Evolutionary conservation across 2,113 vertebrate genomes (phyloP), one percentile per base, ranked within the genome.

Genomic region (Serinus canaria): DNA sequence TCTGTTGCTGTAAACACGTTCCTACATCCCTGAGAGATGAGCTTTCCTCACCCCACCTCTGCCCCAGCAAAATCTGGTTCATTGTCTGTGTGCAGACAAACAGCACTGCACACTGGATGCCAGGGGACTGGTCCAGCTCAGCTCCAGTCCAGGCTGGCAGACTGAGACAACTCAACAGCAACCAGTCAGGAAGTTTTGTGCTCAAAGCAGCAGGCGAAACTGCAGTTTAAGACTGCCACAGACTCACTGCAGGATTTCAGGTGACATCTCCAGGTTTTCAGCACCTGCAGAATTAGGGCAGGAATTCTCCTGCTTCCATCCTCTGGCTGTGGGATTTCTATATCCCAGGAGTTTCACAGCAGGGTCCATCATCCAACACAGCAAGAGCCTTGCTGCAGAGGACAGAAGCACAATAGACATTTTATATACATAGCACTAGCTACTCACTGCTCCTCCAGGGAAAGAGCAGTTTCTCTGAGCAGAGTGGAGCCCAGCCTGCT

Each of bases 31-130:
- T 17, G 24, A 47, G 30, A 58, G 30, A 8, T 28, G n/a, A 37
- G 43, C 24, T 87, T 50, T 53, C 13, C 22, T 68, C 27, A 35
- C 19, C 14, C 44, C 0, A 9, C 21, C 33, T 69, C 33, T 35
- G 20, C 19, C 15, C 11, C 31, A 49, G 47, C 50, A 81, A 91
- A 92, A 67, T 15, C n/a, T 50, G 47, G 37, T 3, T 66, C 28
- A 46, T 59, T 41, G 41, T 52, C 59, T 31, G 39, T 7, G 22
- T 78, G 44, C 47, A 60, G 11, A 66, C 17, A 44, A 74, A 58
- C 44, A 41, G 49, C 27, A 41, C 55, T 52, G 20, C 39, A 59
- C 0, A 1, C 14, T 0, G 0, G 47, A 17, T 46, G 27, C n/a
- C 80, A 74, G 43, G 33, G 31, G 73, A 59, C 41, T 13, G 35